These are phyloP conservation scores for Phoenoteleia sp. DNA, from an alignment of 2,888 invertebrate species.

Conservation along the genomic window DNA sequence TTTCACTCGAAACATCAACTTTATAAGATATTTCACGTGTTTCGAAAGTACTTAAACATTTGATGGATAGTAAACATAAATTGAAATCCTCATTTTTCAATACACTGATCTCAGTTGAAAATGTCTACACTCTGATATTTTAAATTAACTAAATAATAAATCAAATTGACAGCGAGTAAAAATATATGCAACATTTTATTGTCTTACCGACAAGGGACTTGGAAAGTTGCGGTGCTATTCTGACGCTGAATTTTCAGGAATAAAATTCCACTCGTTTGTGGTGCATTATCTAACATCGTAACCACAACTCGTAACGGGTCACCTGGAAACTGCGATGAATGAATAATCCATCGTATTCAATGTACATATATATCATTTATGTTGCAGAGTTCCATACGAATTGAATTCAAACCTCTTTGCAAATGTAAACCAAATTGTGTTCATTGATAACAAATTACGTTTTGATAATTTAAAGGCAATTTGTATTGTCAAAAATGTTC, in stretches of 20 bases:
- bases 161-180: no score
- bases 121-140: no score
- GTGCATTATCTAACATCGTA: slow-evolving; percentile 85
- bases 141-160: no score
- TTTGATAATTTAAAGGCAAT: no score
- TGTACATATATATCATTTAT: slow-evolving; percentile 8
- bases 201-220: slow-evolving; percentile 87
- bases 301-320: slow-evolving; percentile 87
- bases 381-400: background rate
- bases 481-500: no score
- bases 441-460: no score
- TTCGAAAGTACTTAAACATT: slow-evolving; percentile 52
- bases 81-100: slow-evolving; percentile 66
- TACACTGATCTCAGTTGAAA: no score
- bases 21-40: slow-evolving; percentile 56
- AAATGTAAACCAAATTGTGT: no score
- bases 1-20: slow-evolving; percentile 51
- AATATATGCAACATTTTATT: slow-evolving; percentile 16
- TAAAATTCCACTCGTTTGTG: slow-evolving; percentile 86
- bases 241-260: slow-evolving; percentile 85
- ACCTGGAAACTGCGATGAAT: slow-evolving; percentile 83
- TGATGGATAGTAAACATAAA: slow-evolving; percentile 58
- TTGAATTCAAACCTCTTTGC: no score
- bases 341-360: slow-evolving; percentile 43
- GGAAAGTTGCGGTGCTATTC: slow-evolving; percentile 85